Percentiles rank a stretch among this genome's conserved stretches.
Evolutionary conservation across 2,797 vertebrate species (phyloP).

Genomic region (Zenarchopterus dispar): DNA sequence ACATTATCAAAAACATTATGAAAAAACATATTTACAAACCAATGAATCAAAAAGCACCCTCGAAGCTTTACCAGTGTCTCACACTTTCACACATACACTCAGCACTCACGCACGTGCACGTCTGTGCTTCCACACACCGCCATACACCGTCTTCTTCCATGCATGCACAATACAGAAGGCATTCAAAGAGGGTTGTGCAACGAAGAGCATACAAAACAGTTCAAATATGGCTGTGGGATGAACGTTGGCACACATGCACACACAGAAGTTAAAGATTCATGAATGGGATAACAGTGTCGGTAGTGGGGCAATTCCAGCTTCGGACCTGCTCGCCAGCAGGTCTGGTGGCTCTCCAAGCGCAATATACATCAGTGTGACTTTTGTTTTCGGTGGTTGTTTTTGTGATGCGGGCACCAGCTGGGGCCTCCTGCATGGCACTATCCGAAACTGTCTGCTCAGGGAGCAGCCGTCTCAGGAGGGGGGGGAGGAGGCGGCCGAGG

Average conservation of each 20-base stretch:
- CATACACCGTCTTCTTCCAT: conserved; percentile 56
- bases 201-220: conserved; percentile 78
- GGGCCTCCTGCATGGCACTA: conserved; percentile 27
- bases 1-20: conserved; percentile 86
- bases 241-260: conserved; percentile 66
- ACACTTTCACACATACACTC: conserved; percentile 22
- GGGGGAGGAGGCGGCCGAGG: neutral
- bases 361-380: conserved; percentile 21
- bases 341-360: conserved; percentile 24
- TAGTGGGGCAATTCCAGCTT: conserved; percentile 19
- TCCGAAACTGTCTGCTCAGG: conserved; percentile 50
- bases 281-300: conserved; percentile 22
- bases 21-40: conserved; percentile 85
- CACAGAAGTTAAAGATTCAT: conserved; percentile 22
- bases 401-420: conserved; percentile 44
- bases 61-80: conserved; percentile 50
- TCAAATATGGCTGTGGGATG: conserved; percentile 79
- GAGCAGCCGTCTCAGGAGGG: conserved; percentile 21
- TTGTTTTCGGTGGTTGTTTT: conserved; percentile 32
- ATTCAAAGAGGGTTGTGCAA: conserved; percentile 83
- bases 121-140: conserved; percentile 12
- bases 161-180: conserved; percentile 77
- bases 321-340: conserved; percentile 24
- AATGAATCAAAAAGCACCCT: conserved; percentile 80
- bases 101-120: conserved; percentile 27